These are phyloP conservation scores for Stenolophus ochropezus DNA, from an alignment of 2,888 invertebrate genomes.

Conservation along the genomic window DNA sequence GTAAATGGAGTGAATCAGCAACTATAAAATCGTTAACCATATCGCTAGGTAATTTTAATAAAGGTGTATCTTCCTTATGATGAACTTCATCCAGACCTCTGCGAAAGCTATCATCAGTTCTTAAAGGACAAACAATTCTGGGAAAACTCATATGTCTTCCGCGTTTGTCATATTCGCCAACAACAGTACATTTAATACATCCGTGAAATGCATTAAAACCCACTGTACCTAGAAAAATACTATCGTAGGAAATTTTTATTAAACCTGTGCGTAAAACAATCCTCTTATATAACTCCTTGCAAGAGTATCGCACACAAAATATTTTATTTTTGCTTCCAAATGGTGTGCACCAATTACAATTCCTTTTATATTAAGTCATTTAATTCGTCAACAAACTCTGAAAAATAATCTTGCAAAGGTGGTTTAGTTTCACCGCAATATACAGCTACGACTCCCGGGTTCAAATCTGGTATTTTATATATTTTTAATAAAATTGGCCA, in stretches of 20 bases:
- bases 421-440: constrained; percentile 63
- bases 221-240: constrained; percentile 62
- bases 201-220: constrained; percentile 63
- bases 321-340: constrained; percentile 57
- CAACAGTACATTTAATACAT: constrained; percentile 63
- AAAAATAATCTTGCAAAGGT: constrained; percentile 56
- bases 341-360: constrained; percentile 30
- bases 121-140: constrained; percentile 59
- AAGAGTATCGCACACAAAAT: constrained; percentile 63
- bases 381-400: constrained; percentile 62
- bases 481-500: constrained; percentile 62
- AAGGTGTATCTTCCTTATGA: constrained; percentile 63
- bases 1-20: constrained; percentile 64
- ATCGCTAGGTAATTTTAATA: constrained; percentile 63
- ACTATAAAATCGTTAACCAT: constrained; percentile 64
- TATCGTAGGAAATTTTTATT: too few relatives aligned
- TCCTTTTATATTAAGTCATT: constrained; percentile 59
- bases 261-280: too few relatives aligned
- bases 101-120: constrained; percentile 63
- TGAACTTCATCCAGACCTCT: constrained; percentile 61
- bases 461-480: constrained; percentile 51
- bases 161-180: constrained; percentile 62
- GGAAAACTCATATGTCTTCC: constrained; percentile 62
- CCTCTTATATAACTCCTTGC: constrained; percentile 63
- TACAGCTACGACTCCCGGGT: constrained; percentile 61